These are phyloP conservation scores for Lacerta viridis DNA, from an alignment of 2,797 vertebrate genomes.

Conservation along the genomic window DNA sequence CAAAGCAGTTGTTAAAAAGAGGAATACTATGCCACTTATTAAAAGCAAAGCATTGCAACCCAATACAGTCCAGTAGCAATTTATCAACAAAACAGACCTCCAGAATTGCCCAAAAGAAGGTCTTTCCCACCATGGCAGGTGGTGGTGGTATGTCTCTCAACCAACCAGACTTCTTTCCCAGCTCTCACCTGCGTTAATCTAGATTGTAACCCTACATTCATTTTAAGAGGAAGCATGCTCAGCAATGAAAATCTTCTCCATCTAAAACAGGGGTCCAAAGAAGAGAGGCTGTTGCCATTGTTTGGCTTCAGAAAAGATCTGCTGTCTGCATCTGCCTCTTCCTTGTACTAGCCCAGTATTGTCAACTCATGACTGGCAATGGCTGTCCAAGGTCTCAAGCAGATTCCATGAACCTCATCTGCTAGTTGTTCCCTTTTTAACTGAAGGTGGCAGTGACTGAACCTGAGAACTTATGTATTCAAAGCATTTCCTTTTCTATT, in stretches of 20 bases:
- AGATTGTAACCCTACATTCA: not conserved
- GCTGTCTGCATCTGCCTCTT: not conserved
- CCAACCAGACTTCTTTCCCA: not conserved
- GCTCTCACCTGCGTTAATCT: not conserved
- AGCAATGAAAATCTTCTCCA: not conserved
- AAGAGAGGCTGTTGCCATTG: not conserved
- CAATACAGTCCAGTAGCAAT: too few species aligned
- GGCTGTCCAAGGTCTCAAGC: too few species aligned
- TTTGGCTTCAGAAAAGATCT: not conserved
- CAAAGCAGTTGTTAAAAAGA: too few species aligned
- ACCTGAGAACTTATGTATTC: not conserved
- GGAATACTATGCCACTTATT: too few species aligned
- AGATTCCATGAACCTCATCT: too few species aligned
- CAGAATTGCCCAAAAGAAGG: too few species aligned
- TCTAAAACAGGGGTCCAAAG: not conserved
- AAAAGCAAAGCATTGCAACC: too few species aligned
- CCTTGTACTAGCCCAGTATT: too few species aligned
- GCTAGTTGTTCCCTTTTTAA: not conserved
- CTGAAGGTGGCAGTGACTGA: not conserved
- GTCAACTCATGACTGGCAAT: too few species aligned
- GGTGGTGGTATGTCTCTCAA: not conserved
- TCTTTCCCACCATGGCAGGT: too few species aligned
- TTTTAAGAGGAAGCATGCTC: not conserved
- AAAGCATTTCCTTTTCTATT: not conserved
- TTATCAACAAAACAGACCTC: too few species aligned